These are phyloP conservation scores for Gallinago stenura DNA, from an alignment of 2,797 vertebrate genomes.

Conservation along the genomic window DNA sequence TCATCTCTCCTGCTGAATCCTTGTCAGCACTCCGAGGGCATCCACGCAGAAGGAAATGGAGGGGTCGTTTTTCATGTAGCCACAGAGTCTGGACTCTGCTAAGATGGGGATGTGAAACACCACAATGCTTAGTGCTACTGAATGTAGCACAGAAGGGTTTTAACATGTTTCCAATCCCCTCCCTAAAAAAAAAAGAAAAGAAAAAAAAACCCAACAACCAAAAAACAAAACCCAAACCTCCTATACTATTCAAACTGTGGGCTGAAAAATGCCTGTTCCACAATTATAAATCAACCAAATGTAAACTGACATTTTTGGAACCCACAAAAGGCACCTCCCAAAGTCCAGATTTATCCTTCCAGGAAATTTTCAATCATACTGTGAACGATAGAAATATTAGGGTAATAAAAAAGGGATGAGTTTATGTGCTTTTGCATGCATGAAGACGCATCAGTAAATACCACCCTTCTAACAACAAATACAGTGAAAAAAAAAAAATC, in stretches of 20 bases:
- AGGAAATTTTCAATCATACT: slow-evolving; percentile 61
- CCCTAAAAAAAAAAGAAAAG: background rate
- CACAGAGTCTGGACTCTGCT: slow-evolving; percentile 6
- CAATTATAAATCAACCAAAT: slow-evolving; percentile 33
- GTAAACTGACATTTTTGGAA: slow-evolving; percentile 30
- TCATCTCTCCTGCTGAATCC: background rate
- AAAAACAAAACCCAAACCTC: background rate
- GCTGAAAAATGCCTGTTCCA: slow-evolving; percentile 20
- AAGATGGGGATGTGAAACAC: background rate
- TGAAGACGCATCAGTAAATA: background rate
- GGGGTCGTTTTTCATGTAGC: background rate
- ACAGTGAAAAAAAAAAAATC: background rate
- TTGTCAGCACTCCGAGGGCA: background rate
- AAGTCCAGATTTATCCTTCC: slow-evolving; percentile 26
- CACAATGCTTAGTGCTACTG: background rate
- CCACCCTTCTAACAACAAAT: background rate
- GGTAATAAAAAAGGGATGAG: background rate
- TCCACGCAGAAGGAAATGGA: background rate
- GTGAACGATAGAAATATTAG: slow-evolving; percentile 2
- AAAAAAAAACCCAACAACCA: no score
- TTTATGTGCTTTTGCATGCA: background rate
- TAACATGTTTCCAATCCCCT: background rate
- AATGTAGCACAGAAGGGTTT: background rate
- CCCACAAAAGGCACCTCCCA: slow-evolving; percentile 20
- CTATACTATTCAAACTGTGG: slow-evolving; percentile 7